phyloP scores from a whole-genome alignment of 2,113 vertebrate species.

The Spermophilus dauricus region DNA sequence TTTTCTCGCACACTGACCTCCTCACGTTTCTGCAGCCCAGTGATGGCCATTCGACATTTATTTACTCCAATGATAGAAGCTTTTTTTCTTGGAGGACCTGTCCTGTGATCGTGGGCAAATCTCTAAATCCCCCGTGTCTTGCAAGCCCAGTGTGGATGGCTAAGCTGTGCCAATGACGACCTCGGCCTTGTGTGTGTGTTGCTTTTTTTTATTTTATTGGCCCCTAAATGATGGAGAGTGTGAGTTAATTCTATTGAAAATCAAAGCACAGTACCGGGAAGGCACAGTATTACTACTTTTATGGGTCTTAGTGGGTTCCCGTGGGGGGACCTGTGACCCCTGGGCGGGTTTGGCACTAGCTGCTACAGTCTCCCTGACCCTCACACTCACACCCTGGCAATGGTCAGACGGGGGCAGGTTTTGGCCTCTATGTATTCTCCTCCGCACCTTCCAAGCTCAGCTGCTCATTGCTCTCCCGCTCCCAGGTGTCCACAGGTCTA shows the following conservation, averaged over 20 bases:
- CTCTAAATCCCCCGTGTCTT: not conserved
- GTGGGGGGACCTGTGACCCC: not conserved
- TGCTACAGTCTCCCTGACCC: not conserved
- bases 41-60: too few relatives aligned
- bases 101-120: not conserved
- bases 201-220: slow-evolving; percentile 46
- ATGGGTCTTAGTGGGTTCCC: slow-evolving; percentile 40
- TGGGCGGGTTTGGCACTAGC: not conserved
- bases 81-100: too few relatives aligned
- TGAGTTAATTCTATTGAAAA: slow-evolving; percentile 14
- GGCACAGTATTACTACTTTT: not conserved
- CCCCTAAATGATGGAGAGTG: rapidly evolving
- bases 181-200: not conserved
- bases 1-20: too few relatives aligned
- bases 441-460: not conserved
- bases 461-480: too few relatives aligned
- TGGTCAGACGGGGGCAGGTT: not conserved
- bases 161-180: not conserved
- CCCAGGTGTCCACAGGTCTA: too few relatives aligned
- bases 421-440: not conserved
- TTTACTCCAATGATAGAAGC: too few relatives aligned
- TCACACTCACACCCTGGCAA: not conserved
- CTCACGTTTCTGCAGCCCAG: too few relatives aligned
- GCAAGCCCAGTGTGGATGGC: not conserved
- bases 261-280: not conserved